A percentile compares a stretch with the other conserved stretches of the same genome.
Conservation (phyloP, 2,888 invertebrate genomes). For the Microplitis deprimator region DNA sequence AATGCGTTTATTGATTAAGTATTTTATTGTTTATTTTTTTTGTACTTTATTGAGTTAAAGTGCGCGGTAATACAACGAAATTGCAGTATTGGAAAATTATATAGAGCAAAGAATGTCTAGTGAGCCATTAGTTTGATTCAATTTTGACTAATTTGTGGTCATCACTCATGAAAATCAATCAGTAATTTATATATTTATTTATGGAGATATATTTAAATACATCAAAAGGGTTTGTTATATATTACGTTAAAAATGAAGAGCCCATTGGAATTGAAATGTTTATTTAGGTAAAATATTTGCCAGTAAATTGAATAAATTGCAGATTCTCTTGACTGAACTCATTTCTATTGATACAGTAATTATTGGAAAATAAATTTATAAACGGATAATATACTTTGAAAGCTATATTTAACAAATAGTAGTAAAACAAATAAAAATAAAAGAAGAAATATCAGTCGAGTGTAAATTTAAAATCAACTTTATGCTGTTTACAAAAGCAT, state of each 20-base stretch:
- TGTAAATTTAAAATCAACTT: slow-evolving; percentile 14
- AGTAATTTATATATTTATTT: background rate
- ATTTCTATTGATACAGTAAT: background rate
- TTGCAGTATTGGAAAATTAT: background rate
- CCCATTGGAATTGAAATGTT: background rate
- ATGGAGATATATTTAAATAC: background rate
- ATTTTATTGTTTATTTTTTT: background rate
- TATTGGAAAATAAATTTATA: slow-evolving; percentile 7
- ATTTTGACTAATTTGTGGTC: background rate
- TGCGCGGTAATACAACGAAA: background rate
- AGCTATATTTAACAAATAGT: background rate
- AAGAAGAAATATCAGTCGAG: background rate
- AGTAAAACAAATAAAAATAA: background rate
- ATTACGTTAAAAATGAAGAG: background rate
- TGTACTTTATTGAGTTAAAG: background rate
- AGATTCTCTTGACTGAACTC: background rate
- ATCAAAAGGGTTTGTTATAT: background rate
- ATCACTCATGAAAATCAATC: background rate
- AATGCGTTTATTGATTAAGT: background rate
- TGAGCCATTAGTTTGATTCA: background rate
- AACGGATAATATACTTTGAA: background rate
- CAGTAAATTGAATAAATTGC: background rate
- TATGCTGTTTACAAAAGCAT: slow-evolving; percentile 20
- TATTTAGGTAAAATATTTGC: background rate
- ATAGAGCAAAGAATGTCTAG: background rate